Percentiles rank a stretch among this genome's conserved stretches.
These are phyloP conservation scores for Paramisgurnus dabryanus DNA, from an alignment of 2,113 vertebrate species.

Conservation along the genomic window DNA sequence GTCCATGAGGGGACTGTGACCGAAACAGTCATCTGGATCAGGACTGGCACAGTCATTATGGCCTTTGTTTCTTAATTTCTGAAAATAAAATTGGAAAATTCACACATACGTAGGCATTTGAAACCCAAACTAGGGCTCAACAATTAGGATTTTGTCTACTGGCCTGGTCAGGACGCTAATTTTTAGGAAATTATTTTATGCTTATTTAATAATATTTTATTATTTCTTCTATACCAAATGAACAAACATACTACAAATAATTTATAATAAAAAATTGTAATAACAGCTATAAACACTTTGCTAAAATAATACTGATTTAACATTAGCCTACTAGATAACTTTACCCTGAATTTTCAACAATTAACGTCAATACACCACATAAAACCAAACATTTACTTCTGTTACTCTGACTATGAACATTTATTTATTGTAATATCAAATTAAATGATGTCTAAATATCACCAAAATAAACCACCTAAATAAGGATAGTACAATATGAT, in stretches of 20 bases:
- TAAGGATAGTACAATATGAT: not conserved
- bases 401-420: not conserved
- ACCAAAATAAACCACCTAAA: not conserved
- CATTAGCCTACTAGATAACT: no score
- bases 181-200: no score
- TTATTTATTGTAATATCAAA: not conserved
- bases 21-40: slow-evolving; percentile 98
- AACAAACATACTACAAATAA: no score
- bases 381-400: not conserved
- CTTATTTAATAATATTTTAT: no score
- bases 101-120: slow-evolving; percentile 74
- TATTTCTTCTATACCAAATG: no score
- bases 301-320: no score
- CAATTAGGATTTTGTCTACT: not conserved
- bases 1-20: slow-evolving; percentile 98
- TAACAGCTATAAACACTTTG: no score
- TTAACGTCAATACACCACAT: not conserved
- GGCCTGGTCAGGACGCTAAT: no score
- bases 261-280: no score
- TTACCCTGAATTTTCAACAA: no score
- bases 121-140: slow-evolving; percentile 14
- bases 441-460: not conserved
- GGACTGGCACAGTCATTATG: slow-evolving; percentile 99
- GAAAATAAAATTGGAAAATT: slow-evolving; percentile 99
- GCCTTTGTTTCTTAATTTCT: slow-evolving; percentile 99